A percentile compares a stretch with the other conserved stretches of the same genome.
These are phyloP conservation scores for Lepisosteus oculatus DNA, from an alignment of 2,113 vertebrate species.

Conservation along the genomic window DNA sequence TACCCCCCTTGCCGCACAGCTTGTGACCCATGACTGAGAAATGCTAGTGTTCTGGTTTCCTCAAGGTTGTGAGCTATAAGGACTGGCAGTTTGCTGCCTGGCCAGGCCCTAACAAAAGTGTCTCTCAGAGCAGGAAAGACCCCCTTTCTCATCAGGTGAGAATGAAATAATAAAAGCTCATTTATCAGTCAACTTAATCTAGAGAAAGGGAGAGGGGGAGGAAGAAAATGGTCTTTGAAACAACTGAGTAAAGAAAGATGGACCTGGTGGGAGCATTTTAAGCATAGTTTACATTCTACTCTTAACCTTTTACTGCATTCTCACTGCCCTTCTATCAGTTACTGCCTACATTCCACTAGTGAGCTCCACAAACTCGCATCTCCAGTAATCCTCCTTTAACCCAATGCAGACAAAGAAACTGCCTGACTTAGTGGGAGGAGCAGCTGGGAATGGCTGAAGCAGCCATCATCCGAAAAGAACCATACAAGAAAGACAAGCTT, in stretches of 20 bases:
- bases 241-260: conserved; percentile 33
- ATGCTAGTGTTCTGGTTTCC: conserved; percentile 21
- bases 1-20: neutral
- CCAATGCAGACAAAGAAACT: conserved; percentile 29
- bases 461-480: neutral
- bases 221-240: conserved; percentile 59
- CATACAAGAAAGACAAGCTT: neutral
- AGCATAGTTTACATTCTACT: conserved; percentile 54
- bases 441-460: conserved; percentile 10
- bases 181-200: conserved; percentile 51
- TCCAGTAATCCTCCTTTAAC: conserved; percentile 40
- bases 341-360: conserved; percentile 45
- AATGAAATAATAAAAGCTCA: conserved; percentile 46
- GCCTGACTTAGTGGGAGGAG: conserved; percentile 5
- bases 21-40: neutral
- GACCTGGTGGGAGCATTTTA: conserved; percentile 48
- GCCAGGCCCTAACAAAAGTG: conserved; percentile 40
- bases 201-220: conserved; percentile 20
- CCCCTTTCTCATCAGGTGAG: conserved; percentile 48
- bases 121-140: conserved; percentile 32
- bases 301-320: conserved; percentile 42
- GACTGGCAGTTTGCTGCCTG: conserved; percentile 21
- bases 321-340: conserved; percentile 52
- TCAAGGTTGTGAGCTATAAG: conserved; percentile 34
- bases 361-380: conserved; percentile 36